Conservation (phyloP, 2,888 invertebrate species). For the Panorpa germanica region DNA sequence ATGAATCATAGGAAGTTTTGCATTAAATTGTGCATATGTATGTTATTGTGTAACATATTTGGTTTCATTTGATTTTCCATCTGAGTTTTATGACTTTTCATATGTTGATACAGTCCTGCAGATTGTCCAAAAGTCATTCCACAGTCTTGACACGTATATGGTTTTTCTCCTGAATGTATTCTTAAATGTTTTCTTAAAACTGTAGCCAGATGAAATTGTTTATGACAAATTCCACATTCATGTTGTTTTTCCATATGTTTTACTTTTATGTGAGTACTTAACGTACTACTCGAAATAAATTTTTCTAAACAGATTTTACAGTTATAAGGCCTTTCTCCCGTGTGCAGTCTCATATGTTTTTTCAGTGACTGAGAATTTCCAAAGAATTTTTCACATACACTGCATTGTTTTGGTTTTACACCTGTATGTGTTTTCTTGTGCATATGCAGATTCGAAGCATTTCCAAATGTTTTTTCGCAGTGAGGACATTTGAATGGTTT, state of each 20-base stretch:
- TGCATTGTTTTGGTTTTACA: slow-evolving; percentile 12
- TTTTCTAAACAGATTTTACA: slow-evolving; percentile 11
- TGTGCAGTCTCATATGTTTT: slow-evolving; percentile 12
- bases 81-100: slow-evolving; percentile 10
- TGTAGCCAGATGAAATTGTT: slow-evolving; percentile 11
- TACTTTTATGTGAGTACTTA: slow-evolving; percentile 11
- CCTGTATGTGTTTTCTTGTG: slow-evolving; percentile 14
- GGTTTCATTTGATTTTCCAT: no score
- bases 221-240: slow-evolving; percentile 11
- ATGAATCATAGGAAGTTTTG: no score
- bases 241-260: slow-evolving; percentile 12
- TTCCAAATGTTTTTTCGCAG: slow-evolving; percentile 12
- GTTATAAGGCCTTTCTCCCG: slow-evolving; percentile 13
- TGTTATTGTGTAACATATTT: no score
- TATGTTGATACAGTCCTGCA: slow-evolving; percentile 10
- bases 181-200: slow-evolving; percentile 12
- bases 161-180: slow-evolving; percentile 11
- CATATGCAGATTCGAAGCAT: slow-evolving; percentile 13
- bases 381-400: slow-evolving; percentile 10
- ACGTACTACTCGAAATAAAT: slow-evolving; percentile 12
- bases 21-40: no score
- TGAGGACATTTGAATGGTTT: slow-evolving; percentile 12
- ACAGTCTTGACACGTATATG: slow-evolving; percentile 10
- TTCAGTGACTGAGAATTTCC: slow-evolving; percentile 12
- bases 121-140: slow-evolving; percentile 8